Conservation (phyloP, 2,888 invertebrate species). For the Lordiphosa fenestrarum region DNA sequence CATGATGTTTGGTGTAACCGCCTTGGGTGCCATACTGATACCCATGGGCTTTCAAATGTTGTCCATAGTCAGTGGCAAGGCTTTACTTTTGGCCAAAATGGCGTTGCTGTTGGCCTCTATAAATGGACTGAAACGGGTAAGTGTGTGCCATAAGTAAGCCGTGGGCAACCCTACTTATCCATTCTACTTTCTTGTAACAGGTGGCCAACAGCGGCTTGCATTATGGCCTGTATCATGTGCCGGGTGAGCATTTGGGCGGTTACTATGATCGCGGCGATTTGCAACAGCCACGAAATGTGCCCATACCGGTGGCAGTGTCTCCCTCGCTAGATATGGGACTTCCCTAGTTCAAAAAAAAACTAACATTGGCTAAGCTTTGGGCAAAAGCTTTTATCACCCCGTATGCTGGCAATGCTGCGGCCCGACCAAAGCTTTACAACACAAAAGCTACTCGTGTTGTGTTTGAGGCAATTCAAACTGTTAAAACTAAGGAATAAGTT, state of each 20-base stretch:
- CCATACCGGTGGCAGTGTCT: slow-evolving; percentile 53
- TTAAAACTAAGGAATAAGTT: neutral
- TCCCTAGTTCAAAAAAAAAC: slow-evolving; percentile 12
- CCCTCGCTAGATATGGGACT: slow-evolving; percentile 53
- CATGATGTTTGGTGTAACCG: slow-evolving; percentile 89
- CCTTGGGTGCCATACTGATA: slow-evolving; percentile 88
- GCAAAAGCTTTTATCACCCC: slow-evolving; percentile 1
- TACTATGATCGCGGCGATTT: slow-evolving; percentile 78
- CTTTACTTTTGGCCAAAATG: slow-evolving; percentile 89
- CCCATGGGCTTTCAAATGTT: slow-evolving; percentile 93
- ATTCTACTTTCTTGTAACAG: slow-evolving; percentile 78
- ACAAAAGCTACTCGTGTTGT: slow-evolving; percentile 37
- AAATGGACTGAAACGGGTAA: slow-evolving; percentile 88
- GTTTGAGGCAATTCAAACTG: slow-evolving; percentile 16
- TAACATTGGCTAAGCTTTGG: slow-evolving; percentile 1
- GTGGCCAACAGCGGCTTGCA: slow-evolving; percentile 87
- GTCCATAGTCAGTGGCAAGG: slow-evolving; percentile 90
- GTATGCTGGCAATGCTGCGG: slow-evolving; percentile 8
- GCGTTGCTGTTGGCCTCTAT: slow-evolving; percentile 89
- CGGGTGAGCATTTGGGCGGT: slow-evolving; percentile 78
- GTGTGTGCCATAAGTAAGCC: neutral
- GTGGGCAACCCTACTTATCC: too few species aligned
- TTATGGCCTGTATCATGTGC: slow-evolving; percentile 87
- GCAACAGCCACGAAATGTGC: slow-evolving; percentile 74
- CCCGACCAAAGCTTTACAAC: slow-evolving; percentile 14